A percentile compares a stretch with the other conserved stretches of the same genome.
phyloP scores from a whole-genome alignment of 2,888 invertebrate genomes.

The Cryptus viduatorius region DNA sequence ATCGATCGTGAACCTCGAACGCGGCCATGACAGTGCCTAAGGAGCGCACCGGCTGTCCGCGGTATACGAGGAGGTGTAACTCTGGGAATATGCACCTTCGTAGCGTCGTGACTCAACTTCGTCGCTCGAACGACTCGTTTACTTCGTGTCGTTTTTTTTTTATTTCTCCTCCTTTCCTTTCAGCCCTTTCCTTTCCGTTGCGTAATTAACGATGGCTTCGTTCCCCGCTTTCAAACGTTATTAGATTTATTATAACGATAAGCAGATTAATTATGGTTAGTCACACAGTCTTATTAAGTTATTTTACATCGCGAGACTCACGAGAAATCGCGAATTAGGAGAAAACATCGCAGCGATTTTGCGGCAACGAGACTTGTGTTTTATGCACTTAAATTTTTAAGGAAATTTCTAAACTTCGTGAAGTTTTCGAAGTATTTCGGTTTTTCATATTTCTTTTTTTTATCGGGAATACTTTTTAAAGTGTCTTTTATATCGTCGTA shows the following conservation, averaged over 20 bases:
- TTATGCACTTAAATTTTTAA: too few relatives aligned
- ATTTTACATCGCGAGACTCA: not conserved
- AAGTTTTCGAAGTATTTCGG: too few relatives aligned
- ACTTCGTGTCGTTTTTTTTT: not conserved
- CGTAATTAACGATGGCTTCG: constrained; percentile 65
- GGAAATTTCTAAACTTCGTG: too few relatives aligned
- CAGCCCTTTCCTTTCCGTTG: constrained; percentile 35
- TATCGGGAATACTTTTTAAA: too few relatives aligned
- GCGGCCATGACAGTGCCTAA: constrained; percentile 67
- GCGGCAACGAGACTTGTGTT: too few relatives aligned
- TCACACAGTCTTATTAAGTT: not conserved
- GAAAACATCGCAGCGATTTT: not conserved
- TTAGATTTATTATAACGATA: constrained; percentile 52
- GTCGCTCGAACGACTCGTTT: constrained; percentile 41
- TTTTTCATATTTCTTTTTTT: too few relatives aligned
- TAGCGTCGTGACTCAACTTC: constrained; percentile 57
- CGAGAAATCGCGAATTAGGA: not conserved
- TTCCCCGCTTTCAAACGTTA: constrained; percentile 11
- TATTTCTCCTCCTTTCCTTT: not conserved
- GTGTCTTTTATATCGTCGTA: too few relatives aligned
- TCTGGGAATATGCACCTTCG: constrained; percentile 48
- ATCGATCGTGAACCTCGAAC: constrained; percentile 65
- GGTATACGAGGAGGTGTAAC: constrained; percentile 29
- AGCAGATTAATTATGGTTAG: constrained; percentile 6
- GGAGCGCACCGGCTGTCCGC: constrained; percentile 40